Evolutionary conservation across 2,113 vertebrate genomes (phyloP).

Genomic region (Heteronetta atricapilla): DNA sequence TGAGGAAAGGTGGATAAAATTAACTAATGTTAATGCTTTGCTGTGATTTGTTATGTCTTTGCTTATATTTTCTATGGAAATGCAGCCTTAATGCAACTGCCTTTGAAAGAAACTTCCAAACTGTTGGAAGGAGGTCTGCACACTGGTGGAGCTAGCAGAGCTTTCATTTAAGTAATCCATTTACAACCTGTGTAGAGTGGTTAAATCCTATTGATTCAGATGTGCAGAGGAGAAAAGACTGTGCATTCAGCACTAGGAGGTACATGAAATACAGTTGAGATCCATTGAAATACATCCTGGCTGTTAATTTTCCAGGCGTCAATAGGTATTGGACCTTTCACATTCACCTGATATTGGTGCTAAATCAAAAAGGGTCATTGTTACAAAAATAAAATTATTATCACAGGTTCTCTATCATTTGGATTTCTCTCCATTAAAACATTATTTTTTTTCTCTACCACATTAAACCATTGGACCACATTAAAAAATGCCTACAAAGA

Average conservation of each 20-base stretch:
- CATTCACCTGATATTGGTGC: not conserved
- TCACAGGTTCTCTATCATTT: accelerated
- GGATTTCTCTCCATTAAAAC: accelerated
- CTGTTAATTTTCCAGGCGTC: not conserved
- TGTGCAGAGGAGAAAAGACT: not conserved
- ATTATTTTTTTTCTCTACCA: not conserved
- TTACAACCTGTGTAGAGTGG: not conserved
- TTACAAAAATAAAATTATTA: not conserved
- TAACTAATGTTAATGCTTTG: not conserved
- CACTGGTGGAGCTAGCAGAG: not conserved
- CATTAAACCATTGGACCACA: accelerated
- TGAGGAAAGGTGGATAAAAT: not conserved
- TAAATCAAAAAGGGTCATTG: not conserved
- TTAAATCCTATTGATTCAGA: not conserved
- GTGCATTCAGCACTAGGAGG: not conserved
- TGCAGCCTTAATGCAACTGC: not conserved
- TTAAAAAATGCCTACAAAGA: not conserved
- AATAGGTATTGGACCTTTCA: not conserved
- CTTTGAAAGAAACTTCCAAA: not conserved
- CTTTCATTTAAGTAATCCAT: not conserved
- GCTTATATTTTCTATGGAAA: not conserved
- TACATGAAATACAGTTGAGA: not conserved
- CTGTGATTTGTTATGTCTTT: not conserved
- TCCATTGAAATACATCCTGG: not conserved
- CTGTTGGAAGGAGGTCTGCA: not conserved